These are phyloP conservation scores for Mormyrus iriodes DNA, from an alignment of 2,113 vertebrate genomes.

Conservation along the genomic window DNA sequence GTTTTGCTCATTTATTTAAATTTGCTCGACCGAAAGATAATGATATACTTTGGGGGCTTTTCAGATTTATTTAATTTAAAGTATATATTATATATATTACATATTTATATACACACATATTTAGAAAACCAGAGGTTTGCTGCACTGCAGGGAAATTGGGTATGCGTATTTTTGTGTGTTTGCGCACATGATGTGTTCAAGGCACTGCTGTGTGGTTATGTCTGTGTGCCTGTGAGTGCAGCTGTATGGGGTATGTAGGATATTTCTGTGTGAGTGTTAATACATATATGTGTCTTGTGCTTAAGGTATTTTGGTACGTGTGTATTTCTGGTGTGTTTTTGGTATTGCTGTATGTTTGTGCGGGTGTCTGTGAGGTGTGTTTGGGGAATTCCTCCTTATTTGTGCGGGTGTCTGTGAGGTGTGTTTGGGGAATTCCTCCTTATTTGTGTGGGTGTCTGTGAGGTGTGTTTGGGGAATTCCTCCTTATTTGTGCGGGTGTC, in stretches of 20 bases:
- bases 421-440: too few relatives aligned
- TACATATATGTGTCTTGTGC: neutral
- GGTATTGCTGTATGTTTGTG: neutral
- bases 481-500: too few relatives aligned
- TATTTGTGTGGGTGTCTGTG: too few relatives aligned
- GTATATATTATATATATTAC: neutral
- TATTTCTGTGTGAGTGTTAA: neutral
- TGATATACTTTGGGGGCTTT: neutral
- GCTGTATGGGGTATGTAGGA: neutral
- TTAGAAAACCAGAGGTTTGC: neutral
- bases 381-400: too few relatives aligned
- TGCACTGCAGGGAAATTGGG: neutral
- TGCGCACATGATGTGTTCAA: neutral
- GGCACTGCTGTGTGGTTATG: neutral
- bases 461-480: too few relatives aligned
- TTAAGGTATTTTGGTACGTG: neutral
- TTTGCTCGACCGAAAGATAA: neutral
- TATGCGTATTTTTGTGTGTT: neutral
- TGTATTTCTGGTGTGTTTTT: neutral
- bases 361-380: too few relatives aligned
- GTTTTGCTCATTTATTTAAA: neutral
- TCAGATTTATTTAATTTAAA: neutral
- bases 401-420: too few relatives aligned
- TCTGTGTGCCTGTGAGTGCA: neutral
- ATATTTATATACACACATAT: neutral